Evolutionary conservation across 2,113 vertebrate species (phyloP), one percentile per base, ranked within the genome.

Genomic region (Hirundichthys speculiger): DNA sequence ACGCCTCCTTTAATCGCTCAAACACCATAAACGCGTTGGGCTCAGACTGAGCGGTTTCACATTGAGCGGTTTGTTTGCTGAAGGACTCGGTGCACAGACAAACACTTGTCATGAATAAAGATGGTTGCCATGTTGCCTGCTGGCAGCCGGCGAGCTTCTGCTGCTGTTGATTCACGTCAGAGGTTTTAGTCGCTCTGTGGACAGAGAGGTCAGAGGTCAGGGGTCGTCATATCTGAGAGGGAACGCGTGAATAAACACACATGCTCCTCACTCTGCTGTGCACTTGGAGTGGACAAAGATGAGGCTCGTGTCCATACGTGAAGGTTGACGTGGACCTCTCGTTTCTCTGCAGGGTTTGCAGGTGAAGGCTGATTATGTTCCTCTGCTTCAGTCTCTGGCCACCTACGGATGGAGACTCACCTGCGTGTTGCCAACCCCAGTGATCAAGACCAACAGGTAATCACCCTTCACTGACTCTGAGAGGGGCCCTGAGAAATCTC

Each of bases 381-480:
- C 97, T 0, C 91, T 99, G 82, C 92, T 99, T 73, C 96, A 96
- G 87, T 99, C 98, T 0, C 90, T 99, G 59, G 98, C 97, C 0
- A 55, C 93, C 0, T 99, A 94, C 0, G 97, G 97, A 56, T 99
- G 97, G 97, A 96, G 94, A 77, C 94, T 99, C 83, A 99, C 94
- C 14, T 99, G 97, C 2, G 96, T 99, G 69, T 93, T 99, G 74
- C 95, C 98, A 0, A 99, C 98, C 5, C 96, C 98, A 0, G 91
- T 99, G 20, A 74, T 98, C 88, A 98, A 94, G 91, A 96, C 92
- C 1, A 95, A 96, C 93, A 97, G 96, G 98, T 99, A 94, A 67
- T 51, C 54, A 25, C 10, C 11, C 24, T 24, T 18, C 15, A 55
- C 39, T 16, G 27, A 22, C 4, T 54, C 5, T 42, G 38, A 41